These are phyloP conservation scores for Dorcus hopei DNA, from an alignment of 2,888 invertebrate genomes.

Conservation along the genomic window DNA sequence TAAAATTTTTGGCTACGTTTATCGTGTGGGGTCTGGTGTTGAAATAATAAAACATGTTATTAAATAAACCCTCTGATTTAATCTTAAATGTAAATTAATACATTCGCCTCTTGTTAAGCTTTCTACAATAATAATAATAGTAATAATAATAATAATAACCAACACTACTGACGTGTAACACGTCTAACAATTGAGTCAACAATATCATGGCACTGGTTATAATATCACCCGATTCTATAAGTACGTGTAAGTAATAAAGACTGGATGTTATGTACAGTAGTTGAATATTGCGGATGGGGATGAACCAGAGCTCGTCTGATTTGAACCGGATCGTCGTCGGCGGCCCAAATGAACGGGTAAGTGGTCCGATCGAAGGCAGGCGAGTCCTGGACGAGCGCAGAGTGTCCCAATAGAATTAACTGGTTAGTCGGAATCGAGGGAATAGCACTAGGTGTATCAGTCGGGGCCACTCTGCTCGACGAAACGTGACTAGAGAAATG, in stretches of 20 bases:
- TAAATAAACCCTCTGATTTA: conserved; percentile 53
- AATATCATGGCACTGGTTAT: conserved; percentile 53
- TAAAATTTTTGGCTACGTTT: no score
- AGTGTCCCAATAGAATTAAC: conserved; percentile 43
- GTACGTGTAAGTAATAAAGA: conserved; percentile 49
- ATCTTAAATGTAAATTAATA: conserved; percentile 47
- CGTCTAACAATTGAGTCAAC: conserved; percentile 52
- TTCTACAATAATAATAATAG: conserved; percentile 38
- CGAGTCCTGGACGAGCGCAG: conserved; percentile 26
- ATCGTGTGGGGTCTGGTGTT: no score
- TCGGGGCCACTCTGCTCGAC: conserved; percentile 44
- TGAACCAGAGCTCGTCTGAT: conserved; percentile 11
- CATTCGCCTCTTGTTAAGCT: conserved; percentile 46
- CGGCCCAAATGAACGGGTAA: conserved; percentile 1
- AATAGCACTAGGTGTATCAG: conserved; percentile 43
- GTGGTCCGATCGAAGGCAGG: conserved; percentile 6
- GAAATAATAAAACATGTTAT: conserved; percentile 25
- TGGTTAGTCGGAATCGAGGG: conserved; percentile 43
- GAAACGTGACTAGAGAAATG: conserved; percentile 42
- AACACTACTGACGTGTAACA: conserved; percentile 47
- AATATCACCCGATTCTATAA: conserved; percentile 54
- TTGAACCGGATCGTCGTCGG: neutral
- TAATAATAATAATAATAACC: conserved; percentile 46
- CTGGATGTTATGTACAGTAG: conserved; percentile 37
- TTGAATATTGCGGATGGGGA: conserved; percentile 23